Percentiles rank a stretch among this genome's conserved stretches.
Evolutionary conservation across 2,113 vertebrate genomes (phyloP).

Genomic region (Erythrolamprus reginae): DNA sequence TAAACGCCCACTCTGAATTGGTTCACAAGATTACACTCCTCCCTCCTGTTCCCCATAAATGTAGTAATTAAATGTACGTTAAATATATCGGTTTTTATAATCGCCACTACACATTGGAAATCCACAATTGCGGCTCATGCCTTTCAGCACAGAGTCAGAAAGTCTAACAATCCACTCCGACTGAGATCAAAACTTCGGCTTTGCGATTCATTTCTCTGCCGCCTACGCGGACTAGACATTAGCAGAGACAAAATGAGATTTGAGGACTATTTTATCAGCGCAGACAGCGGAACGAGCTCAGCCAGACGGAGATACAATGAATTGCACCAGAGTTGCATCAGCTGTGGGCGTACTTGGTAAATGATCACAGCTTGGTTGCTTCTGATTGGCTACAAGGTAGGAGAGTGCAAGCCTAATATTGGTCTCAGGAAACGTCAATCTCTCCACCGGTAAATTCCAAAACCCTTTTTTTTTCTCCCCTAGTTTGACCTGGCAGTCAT

Average conservation of each 20-base stretch:
- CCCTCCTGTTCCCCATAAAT: background rate
- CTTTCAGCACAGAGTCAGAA: background rate
- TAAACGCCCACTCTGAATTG: background rate
- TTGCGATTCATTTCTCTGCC: background rate
- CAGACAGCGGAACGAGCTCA: background rate
- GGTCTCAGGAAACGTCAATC: background rate
- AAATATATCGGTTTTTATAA: background rate
- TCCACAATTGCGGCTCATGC: background rate
- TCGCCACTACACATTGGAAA: background rate
- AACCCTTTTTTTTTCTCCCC: background rate
- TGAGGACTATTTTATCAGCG: constrained; percentile 34
- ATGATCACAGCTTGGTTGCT: background rate
- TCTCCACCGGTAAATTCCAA: background rate
- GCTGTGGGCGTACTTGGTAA: background rate
- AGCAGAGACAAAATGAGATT: background rate
- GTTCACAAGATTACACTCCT: background rate
- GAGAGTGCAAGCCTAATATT: background rate
- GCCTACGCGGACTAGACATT: background rate
- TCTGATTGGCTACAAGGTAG: background rate
- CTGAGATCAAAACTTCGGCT: background rate
- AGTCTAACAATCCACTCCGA: background rate
- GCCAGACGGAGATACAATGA: background rate
- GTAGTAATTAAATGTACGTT: background rate
- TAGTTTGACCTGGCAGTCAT: background rate
- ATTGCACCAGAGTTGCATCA: constrained; percentile 47